Base-by-base conservation (phyloP, 2,888 invertebrate species). In the Limnephilus marmoratus region DNA sequence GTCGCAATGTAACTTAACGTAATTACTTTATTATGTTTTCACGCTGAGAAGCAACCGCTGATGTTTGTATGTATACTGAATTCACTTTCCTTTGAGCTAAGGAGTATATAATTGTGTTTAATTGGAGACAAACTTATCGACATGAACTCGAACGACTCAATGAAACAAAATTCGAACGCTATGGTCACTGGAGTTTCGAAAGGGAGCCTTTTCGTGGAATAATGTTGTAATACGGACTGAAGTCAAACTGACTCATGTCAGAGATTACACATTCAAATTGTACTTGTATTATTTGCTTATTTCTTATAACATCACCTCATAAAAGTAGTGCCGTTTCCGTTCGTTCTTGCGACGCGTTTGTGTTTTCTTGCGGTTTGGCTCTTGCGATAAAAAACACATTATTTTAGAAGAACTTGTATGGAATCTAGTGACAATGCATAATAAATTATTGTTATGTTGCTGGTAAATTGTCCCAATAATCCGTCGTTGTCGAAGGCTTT, bases 201-300 rank as follows among this genome's bases (percentile, higher is more conserved):
- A 90, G 90, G 45, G 45, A 90, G 18, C 29, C 29, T 81, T 88
- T 90, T 90, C 90, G 90, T 37, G 81, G 90, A 90, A 90, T 81
- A 81, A 29, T 90, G 88, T 88, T 80, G 90, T 90, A 90, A 90
- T 90, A 90, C 37, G 45, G 34, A 45, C 29, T 37, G 29, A 41
- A 81, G 90, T 90, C 81, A 90, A 81, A 37, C 81, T 90, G 90
- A 81, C 81, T 81, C 90, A 90, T 29, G 34, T 90, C 88, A 31
- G 41, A 90, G 90, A 90, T 90, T 90, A 81, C 81, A 81, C 90
- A 90, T 41, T 53, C 68, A 88, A 86, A 86, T n/a, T n/a, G n/a
- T 68, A 53, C 88, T 88, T 68, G 53, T 88, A 88, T 45, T 88
- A 90, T 90, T 90, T 81, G 29, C 81, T 81, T 90, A 37, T 81